Evolutionary conservation across 2,888 invertebrate species (phyloP).

Genomic region (Thymelicus lineola): DNA sequence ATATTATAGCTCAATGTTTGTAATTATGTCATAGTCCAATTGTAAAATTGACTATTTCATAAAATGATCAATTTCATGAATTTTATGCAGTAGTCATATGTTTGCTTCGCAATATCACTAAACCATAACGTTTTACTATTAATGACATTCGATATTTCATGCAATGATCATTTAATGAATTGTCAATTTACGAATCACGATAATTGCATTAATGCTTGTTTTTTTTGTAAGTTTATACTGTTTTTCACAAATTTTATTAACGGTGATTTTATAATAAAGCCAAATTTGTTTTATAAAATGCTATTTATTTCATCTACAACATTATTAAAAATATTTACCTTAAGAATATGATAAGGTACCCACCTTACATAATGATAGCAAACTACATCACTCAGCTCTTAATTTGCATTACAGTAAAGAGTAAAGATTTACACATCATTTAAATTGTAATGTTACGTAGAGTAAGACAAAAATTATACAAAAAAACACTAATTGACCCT

Average conservation of each 20-base stretch:
- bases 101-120: no score
- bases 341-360: no score
- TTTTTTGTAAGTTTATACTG: conserved; percentile 30
- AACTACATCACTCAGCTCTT: no score
- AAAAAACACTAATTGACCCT: neutral
- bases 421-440: no score
- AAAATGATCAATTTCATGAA: neutral
- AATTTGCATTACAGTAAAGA: no score
- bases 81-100: neutral
- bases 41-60: neutral
- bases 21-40: conserved; percentile 12
- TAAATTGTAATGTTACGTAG: no score
- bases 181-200: no score
- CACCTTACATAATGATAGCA: no score
- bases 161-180: no score
- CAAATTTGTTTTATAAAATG: neutral
- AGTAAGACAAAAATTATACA: no score
- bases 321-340: neutral
- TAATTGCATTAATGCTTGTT: conserved; percentile 24
- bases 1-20: conserved; percentile 33
- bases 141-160: no score
- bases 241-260: conserved; percentile 18
- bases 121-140: no score
- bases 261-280: conserved; percentile 11
- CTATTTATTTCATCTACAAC: conserved; percentile 1